A percentile compares a stretch with the other conserved stretches of the same genome.
These are phyloP conservation scores for Patella depressa DNA, from an alignment of 2,888 invertebrate genomes.

Conservation along the genomic window DNA sequence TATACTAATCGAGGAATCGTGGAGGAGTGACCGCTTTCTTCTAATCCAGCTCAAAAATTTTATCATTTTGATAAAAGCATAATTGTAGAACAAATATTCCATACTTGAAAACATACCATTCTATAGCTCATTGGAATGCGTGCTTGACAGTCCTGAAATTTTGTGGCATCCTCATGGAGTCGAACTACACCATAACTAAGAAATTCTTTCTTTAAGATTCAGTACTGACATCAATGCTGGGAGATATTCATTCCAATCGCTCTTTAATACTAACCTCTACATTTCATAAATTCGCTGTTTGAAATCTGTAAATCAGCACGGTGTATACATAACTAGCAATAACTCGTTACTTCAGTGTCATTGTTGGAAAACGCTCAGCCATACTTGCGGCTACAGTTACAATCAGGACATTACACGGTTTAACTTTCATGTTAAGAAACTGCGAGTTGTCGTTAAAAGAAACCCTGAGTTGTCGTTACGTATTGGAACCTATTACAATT, in stretches of 20 bases:
- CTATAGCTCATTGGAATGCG: slow-evolving; percentile 2
- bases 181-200: slow-evolving; percentile 1
- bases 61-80: slow-evolving; percentile 26
- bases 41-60: not conserved
- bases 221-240: no score
- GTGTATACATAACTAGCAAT: no score
- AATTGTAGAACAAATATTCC: slow-evolving; percentile 24
- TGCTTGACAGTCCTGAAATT: slow-evolving; percentile 17
- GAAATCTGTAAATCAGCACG: no score
- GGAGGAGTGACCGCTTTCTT: not conserved
- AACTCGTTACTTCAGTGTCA: no score
- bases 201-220: not conserved
- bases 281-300: not conserved
- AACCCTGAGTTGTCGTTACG: no score
- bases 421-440: no score
- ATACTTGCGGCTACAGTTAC: no score
- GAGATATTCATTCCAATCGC: slow-evolving; percentile 16
- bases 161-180: slow-evolving; percentile 1
- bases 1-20: no score
- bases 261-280: slow-evolving; percentile 19
- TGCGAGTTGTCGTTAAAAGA: no score
- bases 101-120: slow-evolving; percentile 23
- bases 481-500: no score
- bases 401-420: no score
- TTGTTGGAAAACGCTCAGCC: no score